phyloP scores from a whole-genome alignment of 2,113 vertebrate genomes.

The Cyanistes caeruleus region DNA sequence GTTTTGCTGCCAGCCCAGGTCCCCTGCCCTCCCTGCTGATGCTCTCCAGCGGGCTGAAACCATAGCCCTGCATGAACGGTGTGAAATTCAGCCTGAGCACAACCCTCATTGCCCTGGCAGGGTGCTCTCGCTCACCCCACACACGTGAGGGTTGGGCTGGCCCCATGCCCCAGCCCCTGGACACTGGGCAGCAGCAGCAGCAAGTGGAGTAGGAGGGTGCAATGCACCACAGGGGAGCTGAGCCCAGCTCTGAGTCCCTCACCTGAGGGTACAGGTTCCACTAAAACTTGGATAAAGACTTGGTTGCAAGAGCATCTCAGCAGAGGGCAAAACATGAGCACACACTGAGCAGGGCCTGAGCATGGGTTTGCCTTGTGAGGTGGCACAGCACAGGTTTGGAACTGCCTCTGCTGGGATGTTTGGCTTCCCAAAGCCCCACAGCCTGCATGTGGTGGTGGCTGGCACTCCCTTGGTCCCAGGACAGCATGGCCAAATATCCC shows the following conservation, averaged over 20 bases:
- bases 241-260: not conserved
- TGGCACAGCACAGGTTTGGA: not conserved
- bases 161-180: not conserved
- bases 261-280: not conserved
- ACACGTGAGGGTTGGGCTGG: fast-evolving
- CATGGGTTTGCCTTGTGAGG: not conserved
- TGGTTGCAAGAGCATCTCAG: not conserved
- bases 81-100: not conserved
- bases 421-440: not conserved
- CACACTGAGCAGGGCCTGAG: not conserved
- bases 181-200: not conserved
- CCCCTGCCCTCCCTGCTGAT: not conserved
- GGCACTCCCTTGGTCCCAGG: not conserved
- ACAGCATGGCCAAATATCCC: not conserved
- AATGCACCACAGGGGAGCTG: not conserved
- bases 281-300: not conserved
- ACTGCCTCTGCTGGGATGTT: not conserved
- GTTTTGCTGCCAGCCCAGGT: not conserved
- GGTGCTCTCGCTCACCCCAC: not conserved
- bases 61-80: not conserved
- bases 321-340: not conserved
- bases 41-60: not conserved
- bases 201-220: not conserved
- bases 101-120: not conserved
- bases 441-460: not conserved